phyloP scores from a whole-genome alignment of 1,140 invertebrate genomes.

The Drosophila lacertosa region DNA sequence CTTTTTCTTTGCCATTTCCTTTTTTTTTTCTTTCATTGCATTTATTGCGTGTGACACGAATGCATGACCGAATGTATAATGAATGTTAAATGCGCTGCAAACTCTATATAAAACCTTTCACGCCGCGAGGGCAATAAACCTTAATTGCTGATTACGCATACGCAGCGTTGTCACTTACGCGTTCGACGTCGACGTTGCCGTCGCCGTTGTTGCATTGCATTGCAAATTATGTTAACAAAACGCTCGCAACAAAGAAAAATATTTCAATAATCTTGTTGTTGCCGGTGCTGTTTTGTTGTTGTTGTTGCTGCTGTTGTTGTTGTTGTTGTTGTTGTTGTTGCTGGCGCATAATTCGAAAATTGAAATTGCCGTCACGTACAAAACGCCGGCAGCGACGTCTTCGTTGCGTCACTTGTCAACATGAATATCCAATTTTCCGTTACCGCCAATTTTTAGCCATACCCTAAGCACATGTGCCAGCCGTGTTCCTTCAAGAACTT shows the following conservation, averaged over 20 bases:
- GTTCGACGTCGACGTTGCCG: not conserved
- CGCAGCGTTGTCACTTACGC: slow-evolving; percentile 11
- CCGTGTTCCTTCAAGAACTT: not conserved
- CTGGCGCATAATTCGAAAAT: slow-evolving; percentile 63
- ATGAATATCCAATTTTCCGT: slow-evolving; percentile 77
- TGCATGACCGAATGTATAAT: slow-evolving; percentile 19
- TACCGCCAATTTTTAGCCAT: slow-evolving; percentile 24
- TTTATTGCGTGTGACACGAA: slow-evolving; percentile 17
- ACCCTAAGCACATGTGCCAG: slow-evolving; percentile 22
- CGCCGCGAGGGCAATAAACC: slow-evolving; percentile 67
- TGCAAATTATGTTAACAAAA: slow-evolving; percentile 34
- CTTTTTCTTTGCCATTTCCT: too few species aligned
- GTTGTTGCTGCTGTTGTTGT: not conserved
- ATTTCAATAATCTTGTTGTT: slow-evolving; percentile 60
- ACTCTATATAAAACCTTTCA: slow-evolving; percentile 18
- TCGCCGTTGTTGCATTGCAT: slow-evolving; percentile 17
- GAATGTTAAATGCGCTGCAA: slow-evolving; percentile 9
- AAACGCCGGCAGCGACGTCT: slow-evolving; percentile 55
- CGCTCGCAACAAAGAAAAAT: slow-evolving; percentile 38
- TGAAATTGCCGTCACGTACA: slow-evolving; percentile 76
- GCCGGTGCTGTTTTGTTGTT: slow-evolving; percentile 5
- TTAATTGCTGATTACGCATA: slow-evolving; percentile 75
- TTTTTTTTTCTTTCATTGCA: not conserved
- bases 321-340: slow-evolving; percentile 5
- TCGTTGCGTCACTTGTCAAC: slow-evolving; percentile 67